phyloP scores from a whole-genome alignment of 2,113 vertebrate species.

The Macaca fascicularis region DNA sequence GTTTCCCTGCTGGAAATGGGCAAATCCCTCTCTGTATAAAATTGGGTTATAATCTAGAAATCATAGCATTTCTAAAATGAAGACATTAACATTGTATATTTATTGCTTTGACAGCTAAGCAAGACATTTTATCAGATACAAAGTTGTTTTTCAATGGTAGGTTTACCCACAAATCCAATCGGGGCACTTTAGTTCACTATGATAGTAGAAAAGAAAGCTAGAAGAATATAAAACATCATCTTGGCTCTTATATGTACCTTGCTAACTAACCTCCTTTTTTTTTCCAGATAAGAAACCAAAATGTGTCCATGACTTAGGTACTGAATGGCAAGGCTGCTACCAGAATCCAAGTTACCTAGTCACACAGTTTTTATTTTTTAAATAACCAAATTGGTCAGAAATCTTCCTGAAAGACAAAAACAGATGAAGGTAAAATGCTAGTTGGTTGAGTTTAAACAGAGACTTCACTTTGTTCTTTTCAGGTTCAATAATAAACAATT shows the following conservation, averaged over 20 bases:
- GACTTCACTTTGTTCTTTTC: conserved; percentile 59
- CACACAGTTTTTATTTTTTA: neutral
- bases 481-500: conserved; percentile 70
- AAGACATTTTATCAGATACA: conserved; percentile 32
- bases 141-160: conserved; percentile 36
- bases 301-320: neutral
- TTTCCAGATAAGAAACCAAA: conserved; percentile 13
- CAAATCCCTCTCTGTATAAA: neutral
- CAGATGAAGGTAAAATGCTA: conserved; percentile 63
- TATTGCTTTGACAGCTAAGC: conserved; percentile 22
- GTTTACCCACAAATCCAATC: neutral
- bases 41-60: conserved; percentile 15
- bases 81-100: neutral
- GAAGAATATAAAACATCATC: neutral
- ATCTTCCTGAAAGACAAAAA: conserved; percentile 56
- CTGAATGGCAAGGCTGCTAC: neutral
- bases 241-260: neutral
- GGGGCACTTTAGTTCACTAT: neutral
- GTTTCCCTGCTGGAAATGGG: neutral
- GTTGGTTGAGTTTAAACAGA: conserved; percentile 63
- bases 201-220: conserved; percentile 30
- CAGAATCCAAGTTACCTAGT: neutral
- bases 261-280: neutral
- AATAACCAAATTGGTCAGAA: conserved; percentile 56
- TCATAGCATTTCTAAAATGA: neutral